phyloP scores from a whole-genome alignment of 2,797 vertebrate genomes.

The Tragelaphus eurycerus region DNA sequence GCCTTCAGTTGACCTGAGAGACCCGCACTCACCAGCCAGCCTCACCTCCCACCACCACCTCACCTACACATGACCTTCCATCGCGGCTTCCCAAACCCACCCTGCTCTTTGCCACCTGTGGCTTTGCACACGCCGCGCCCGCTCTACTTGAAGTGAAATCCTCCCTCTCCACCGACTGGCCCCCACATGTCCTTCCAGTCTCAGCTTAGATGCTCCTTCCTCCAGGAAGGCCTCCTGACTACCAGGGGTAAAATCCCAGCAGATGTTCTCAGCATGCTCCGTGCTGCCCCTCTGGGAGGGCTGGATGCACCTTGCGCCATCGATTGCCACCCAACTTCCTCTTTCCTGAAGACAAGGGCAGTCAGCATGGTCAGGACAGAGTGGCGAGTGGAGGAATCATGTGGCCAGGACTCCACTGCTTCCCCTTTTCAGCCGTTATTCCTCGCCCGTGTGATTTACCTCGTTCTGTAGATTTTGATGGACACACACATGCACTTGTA shows the following conservation, averaged over 20 bases:
- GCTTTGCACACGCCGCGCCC: background rate
- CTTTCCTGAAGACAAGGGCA: background rate
- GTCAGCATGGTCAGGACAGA: fast-evolving
- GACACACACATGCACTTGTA: background rate
- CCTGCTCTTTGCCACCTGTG: background rate
- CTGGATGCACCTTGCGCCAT: fast-evolving
- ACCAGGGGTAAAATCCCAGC: background rate
- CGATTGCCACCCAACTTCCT: background rate
- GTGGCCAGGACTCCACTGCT: background rate
- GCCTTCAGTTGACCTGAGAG: too few species aligned
- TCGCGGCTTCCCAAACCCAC: background rate
- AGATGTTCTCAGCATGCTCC: background rate
- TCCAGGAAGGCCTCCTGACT: background rate
- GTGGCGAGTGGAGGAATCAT: background rate
- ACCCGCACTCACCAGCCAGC: background rate
- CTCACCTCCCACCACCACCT: background rate
- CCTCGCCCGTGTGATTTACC: background rate
- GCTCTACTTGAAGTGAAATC: background rate
- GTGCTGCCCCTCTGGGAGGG: background rate
- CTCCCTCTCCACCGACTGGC: background rate
- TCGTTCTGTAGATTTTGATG: background rate
- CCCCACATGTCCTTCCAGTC: background rate
- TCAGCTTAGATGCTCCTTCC: background rate
- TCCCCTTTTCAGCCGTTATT: background rate
- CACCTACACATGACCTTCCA: background rate